Evolutionary conservation across 2,888 invertebrate genomes (phyloP).

Genomic region (Sceliomorpha sp.): DNA sequence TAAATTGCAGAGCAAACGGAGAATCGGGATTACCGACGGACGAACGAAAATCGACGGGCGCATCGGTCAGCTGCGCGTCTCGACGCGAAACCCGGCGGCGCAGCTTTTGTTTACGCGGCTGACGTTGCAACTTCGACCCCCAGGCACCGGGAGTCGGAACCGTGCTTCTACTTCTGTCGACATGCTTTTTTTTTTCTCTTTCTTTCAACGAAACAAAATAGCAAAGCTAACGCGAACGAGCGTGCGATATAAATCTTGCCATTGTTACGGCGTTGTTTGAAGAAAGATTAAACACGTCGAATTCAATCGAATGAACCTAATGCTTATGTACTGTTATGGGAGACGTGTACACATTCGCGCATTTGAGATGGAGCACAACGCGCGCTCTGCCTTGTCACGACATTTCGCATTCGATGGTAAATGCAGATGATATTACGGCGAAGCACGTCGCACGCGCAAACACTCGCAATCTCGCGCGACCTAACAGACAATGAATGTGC

Average conservation of each 20-base stretch:
- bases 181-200: no score
- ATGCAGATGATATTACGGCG: slow-evolving; percentile 33
- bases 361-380: slow-evolving; percentile 19
- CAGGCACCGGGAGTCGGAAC: no score
- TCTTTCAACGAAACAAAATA: not conserved
- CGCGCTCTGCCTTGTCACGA: slow-evolving; percentile 29
- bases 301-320: slow-evolving; percentile 23
- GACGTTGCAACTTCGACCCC: slow-evolving; percentile 79
- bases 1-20: slow-evolving; percentile 47
- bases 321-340: slow-evolving; percentile 12
- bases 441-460: slow-evolving; percentile 33
- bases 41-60: slow-evolving; percentile 29
- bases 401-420: slow-evolving; percentile 35
- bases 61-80: slow-evolving; percentile 75
- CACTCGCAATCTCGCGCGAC: slow-evolving; percentile 19
- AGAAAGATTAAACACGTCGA: slow-evolving; percentile 11
- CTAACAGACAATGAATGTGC: slow-evolving; percentile 13
- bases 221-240: slow-evolving; percentile 9
- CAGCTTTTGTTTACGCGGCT: slow-evolving; percentile 70
- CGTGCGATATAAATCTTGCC: not conserved
- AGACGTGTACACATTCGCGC: slow-evolving; percentile 6
- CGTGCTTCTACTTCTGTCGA: no score
- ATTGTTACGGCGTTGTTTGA: slow-evolving; percentile 4
- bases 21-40: slow-evolving; percentile 42
- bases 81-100: slow-evolving; percentile 56